Conservation (phyloP, 2,888 invertebrate genomes). For the Neocrepidodera transversa region DNA sequence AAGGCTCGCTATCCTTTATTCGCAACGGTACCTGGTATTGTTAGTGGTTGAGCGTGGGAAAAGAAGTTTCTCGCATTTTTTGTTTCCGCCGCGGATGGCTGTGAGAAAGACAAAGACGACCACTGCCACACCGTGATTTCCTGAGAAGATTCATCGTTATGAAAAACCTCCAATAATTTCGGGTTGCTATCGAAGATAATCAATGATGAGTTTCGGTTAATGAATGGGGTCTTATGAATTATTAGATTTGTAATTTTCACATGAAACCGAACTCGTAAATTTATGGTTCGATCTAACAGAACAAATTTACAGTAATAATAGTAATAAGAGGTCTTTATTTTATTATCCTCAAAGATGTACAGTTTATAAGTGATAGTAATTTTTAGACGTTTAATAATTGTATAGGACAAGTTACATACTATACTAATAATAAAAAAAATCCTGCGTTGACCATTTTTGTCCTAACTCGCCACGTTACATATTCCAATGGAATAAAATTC, state of each 20-base stretch:
- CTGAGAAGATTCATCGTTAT: conserved; percentile 13
- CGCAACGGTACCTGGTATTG: conserved; percentile 46
- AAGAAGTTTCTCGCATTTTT: conserved; percentile 4
- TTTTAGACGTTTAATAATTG: no score
- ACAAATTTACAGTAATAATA: no score
- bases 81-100: conserved; percentile 3
- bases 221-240: conserved; percentile 1
- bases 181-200: conserved; percentile 18
- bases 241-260: background rate
- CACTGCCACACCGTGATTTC: conserved; percentile 10
- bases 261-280: no score
- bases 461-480: no score
- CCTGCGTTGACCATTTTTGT: no score
- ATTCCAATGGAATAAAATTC: no score
- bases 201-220: conserved; percentile 7
- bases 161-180: conserved; percentile 23
- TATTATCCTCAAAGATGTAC: no score
- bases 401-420: no score
- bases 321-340: no score
- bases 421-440: no score
- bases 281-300: no score
- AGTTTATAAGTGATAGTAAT: no score
- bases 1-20: conserved; percentile 33
- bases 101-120: conserved; percentile 16
- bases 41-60: conserved; percentile 24